A percentile compares a stretch with the other conserved stretches of the same genome.
Conservation (phyloP, 2,113 vertebrate genomes). For the Serinus canaria region DNA sequence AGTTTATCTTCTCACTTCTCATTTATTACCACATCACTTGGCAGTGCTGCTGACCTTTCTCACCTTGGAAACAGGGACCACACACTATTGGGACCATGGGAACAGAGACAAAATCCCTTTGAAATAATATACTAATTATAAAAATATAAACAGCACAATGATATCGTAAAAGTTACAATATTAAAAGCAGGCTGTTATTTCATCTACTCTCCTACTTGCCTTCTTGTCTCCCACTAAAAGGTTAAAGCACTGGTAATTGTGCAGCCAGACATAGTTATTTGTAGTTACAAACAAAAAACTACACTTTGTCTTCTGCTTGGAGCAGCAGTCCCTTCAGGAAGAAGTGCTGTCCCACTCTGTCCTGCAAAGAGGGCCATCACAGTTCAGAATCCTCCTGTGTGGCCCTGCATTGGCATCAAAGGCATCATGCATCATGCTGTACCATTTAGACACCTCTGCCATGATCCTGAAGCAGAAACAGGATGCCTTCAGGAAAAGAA, state of each 20-base stretch:
- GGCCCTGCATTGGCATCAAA: not conserved
- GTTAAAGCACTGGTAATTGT: not conserved
- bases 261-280: not conserved
- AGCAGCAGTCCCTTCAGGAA: not conserved
- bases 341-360: not conserved
- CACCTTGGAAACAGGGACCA: conserved; percentile 49
- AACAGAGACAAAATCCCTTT: conserved; percentile 25
- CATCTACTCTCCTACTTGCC: not conserved
- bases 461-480: not conserved
- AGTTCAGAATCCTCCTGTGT: not conserved
- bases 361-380: not conserved
- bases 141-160: not conserved
- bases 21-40: conserved; percentile 58
- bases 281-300: not conserved
- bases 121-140: not conserved
- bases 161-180: not conserved
- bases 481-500: not conserved
- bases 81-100: not conserved
- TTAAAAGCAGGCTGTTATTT: not conserved
- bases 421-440: not conserved
- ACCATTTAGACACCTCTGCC: not conserved
- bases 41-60: conserved; percentile 10
- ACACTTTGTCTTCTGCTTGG: not conserved
- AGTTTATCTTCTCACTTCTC: conserved; percentile 63
- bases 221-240: not conserved